Percentiles rank a stretch among this genome's conserved stretches.
Evolutionary conservation across 2,888 invertebrate genomes (phyloP).

Genomic region (Ypsolopha scabrella): DNA sequence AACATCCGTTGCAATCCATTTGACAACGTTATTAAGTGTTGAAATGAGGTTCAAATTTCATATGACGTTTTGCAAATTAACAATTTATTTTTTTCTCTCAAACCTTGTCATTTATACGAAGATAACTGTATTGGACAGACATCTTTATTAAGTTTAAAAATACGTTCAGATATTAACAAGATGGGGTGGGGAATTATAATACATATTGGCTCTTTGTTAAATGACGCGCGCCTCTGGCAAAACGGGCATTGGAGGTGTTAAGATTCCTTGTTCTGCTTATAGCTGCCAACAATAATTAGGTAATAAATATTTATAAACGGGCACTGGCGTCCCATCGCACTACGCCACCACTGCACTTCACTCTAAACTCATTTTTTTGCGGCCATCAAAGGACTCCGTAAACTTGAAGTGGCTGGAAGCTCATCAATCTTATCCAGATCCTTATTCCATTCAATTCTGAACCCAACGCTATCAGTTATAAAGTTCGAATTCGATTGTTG

Average conservation of each 20-base stretch:
- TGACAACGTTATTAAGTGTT: slow-evolving; percentile 5
- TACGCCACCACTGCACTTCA: slow-evolving; percentile 19
- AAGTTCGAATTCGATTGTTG: neutral
- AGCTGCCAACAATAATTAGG: slow-evolving; percentile 37
- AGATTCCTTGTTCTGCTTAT: slow-evolving; percentile 18
- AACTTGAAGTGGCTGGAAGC: slow-evolving; percentile 13
- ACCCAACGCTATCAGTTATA: slow-evolving; percentile 3
- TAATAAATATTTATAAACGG: slow-evolving; percentile 65
- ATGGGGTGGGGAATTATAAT: slow-evolving; percentile 9
- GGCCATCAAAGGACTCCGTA: slow-evolving; percentile 32
- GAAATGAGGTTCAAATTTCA: slow-evolving; percentile 4
- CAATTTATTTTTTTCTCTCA: neutral
- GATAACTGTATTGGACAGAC: neutral
- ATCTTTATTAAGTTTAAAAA: neutral
- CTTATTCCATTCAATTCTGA: slow-evolving; percentile 9
- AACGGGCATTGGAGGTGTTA: slow-evolving; percentile 40
- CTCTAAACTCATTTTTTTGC: slow-evolving; percentile 29
- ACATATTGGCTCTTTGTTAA: slow-evolving; percentile 13
- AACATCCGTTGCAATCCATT: neutral
- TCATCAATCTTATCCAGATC: slow-evolving; percentile 8
- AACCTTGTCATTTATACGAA: neutral
- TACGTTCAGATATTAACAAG: neutral
- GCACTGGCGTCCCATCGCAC: slow-evolving; percentile 37
- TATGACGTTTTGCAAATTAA: slow-evolving; percentile 6
- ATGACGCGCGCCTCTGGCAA: slow-evolving; percentile 30